A percentile compares a stretch with the other conserved stretches of the same genome.
phyloP scores from a whole-genome alignment of 1,140 invertebrate genomes.

The Drosophila hydei region DNA sequence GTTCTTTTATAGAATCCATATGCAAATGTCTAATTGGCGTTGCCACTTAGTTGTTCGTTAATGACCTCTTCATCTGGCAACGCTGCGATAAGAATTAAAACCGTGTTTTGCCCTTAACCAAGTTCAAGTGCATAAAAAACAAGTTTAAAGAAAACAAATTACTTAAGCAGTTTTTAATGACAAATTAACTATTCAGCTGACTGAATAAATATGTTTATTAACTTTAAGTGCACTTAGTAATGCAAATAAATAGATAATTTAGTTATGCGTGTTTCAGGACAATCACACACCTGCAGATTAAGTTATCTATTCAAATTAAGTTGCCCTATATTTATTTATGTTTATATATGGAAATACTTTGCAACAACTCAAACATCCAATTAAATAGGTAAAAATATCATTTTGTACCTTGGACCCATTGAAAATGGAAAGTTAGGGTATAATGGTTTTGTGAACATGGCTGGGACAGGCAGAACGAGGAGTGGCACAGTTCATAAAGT shows the following conservation, averaged over 20 bases:
- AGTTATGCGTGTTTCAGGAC: neutral
- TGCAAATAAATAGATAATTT: neutral
- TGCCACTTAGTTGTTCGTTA: constrained; percentile 19
- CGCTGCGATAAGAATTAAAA: neutral
- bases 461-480: no score
- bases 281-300: neutral
- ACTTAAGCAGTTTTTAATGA: neutral
- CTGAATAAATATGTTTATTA: no score
- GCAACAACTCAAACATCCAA: no score
- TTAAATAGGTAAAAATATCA: no score
- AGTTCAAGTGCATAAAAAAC: constrained; percentile 10
- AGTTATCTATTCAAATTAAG: neutral
- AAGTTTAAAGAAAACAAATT: neutral
- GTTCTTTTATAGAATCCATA: constrained; percentile 57
- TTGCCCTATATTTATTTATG: no score
- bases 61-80: neutral
- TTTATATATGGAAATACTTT: neutral
- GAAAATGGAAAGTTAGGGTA: no score
- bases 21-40: constrained; percentile 36
- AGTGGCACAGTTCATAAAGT: no score
- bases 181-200: no score
- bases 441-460: no score
- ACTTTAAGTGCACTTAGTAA: neutral
- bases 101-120: neutral
- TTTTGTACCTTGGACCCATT: no score